Evolutionary conservation across 1,140 invertebrate genomes (phyloP).

Genomic region (Dreissena polymorpha): DNA sequence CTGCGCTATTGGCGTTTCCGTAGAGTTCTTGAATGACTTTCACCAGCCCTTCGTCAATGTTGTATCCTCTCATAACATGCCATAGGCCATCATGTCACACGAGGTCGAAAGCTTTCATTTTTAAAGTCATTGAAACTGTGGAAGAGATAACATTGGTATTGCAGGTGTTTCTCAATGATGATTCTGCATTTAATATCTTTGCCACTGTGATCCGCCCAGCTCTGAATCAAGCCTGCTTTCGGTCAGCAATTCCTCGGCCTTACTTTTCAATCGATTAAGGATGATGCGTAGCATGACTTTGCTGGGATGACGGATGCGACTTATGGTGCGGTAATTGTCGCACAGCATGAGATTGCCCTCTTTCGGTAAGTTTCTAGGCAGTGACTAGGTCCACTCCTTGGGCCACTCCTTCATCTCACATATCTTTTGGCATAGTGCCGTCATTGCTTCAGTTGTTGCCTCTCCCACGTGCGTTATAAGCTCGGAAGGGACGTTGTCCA

Average conservation of each 20-base stretch:
- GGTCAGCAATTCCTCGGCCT: background rate
- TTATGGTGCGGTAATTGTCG: too few relatives aligned
- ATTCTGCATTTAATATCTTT: background rate
- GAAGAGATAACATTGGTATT: constrained; percentile 53
- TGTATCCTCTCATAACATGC: constrained; percentile 47
- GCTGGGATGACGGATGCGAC: too few relatives aligned
- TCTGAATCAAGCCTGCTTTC: background rate
- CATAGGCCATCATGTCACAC: constrained; percentile 51
- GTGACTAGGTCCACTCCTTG: too few relatives aligned
- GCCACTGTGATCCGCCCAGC: background rate
- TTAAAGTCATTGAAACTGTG: constrained; percentile 53
- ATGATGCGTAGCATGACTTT: too few relatives aligned
- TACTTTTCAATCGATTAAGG: constrained; percentile 1
- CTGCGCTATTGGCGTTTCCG: constrained; percentile 11
- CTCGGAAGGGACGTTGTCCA: constrained; percentile 15
- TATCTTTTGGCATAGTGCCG: too few relatives aligned
- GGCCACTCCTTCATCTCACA: too few relatives aligned
- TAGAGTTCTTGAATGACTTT: constrained; percentile 13
- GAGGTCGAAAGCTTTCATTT: constrained; percentile 49
- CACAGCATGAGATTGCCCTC: too few relatives aligned
- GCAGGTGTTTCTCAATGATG: constrained; percentile 19
- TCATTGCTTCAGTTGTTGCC: too few relatives aligned
- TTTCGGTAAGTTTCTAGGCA: too few relatives aligned
- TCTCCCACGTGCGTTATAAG: too few relatives aligned
- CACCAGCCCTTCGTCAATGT: constrained; percentile 43